Evolutionary conservation across 2,888 invertebrate species (phyloP).

Genomic region (Diarsia brunnea): DNA sequence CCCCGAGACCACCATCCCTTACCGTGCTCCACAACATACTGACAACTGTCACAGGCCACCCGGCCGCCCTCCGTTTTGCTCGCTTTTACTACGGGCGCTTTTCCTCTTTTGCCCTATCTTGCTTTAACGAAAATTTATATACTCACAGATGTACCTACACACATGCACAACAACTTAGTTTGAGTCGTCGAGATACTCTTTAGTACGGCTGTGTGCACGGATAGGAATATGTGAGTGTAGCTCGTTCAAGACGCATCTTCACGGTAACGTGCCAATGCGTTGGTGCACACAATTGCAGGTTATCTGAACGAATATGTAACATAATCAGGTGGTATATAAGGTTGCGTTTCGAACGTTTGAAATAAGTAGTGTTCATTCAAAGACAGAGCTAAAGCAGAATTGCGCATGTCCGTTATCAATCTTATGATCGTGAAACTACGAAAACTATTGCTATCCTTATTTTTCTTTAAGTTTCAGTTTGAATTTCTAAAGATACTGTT

Average conservation of each 20-base stretch:
- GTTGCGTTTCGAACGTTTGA: slow-evolving; percentile 71
- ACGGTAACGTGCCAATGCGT: slow-evolving; percentile 75
- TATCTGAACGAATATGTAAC: slow-evolving; percentile 69
- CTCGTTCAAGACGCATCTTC: slow-evolving; percentile 80
- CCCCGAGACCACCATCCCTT: slow-evolving; percentile 85
- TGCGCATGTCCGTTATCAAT: slow-evolving; percentile 88
- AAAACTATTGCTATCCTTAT: slow-evolving; percentile 87
- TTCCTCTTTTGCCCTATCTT: slow-evolving; percentile 88
- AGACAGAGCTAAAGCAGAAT: slow-evolving; percentile 72
- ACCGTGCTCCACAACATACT: slow-evolving; percentile 82
- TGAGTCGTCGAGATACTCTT: slow-evolving; percentile 67
- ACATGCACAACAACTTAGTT: slow-evolving; percentile 81
- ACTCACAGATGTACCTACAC: slow-evolving; percentile 81
- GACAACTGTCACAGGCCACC: slow-evolving; percentile 83
- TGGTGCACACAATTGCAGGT: slow-evolving; percentile 80
- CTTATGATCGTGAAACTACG: slow-evolving; percentile 81
- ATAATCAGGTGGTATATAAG: slow-evolving; percentile 71
- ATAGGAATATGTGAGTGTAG: slow-evolving; percentile 72
- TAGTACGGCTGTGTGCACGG: slow-evolving; percentile 68
- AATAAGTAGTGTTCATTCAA: slow-evolving; percentile 76
- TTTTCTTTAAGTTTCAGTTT: slow-evolving; percentile 79
- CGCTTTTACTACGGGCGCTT: slow-evolving; percentile 84
- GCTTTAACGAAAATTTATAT: slow-evolving; percentile 85
- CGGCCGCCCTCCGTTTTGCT: slow-evolving; percentile 83
- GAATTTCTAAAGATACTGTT: slow-evolving; percentile 29